These are phyloP conservation scores for Apostichopus californicus DNA, from an alignment of 35 echinoderm and acorn worm genomes.

Conservation along the genomic window DNA sequence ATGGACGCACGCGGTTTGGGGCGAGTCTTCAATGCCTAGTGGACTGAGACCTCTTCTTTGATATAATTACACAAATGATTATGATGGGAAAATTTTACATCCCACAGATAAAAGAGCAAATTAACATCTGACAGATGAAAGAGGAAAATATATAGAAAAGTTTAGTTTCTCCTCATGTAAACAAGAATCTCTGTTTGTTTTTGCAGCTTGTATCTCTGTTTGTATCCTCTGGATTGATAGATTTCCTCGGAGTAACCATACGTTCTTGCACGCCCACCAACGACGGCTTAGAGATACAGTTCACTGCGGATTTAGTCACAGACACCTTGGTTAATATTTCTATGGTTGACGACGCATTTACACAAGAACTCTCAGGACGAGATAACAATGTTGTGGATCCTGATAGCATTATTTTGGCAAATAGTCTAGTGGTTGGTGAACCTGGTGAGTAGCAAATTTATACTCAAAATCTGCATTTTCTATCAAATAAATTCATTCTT, in stretches of 20 bases:
- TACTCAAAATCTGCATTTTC: not conserved
- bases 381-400: not conserved
- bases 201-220: not conserved
- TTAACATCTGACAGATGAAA: too few species aligned
- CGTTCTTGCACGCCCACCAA: not conserved
- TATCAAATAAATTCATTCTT: too few species aligned
- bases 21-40: too few species aligned
- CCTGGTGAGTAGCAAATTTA: not conserved
- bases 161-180: too few species aligned
- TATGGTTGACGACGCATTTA: not conserved
- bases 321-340: not conserved
- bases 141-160: too few species aligned
- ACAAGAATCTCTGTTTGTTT: too few species aligned
- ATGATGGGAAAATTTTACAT: not conserved
- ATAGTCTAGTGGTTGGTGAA: not conserved
- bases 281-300: not conserved
- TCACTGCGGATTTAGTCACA: not conserved
- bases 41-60: too few species aligned
- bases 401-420: constrained; percentile 1
- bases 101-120: too few species aligned
- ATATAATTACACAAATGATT: too few species aligned
- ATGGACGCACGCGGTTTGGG: too few species aligned
- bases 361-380: not conserved
- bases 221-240: not conserved
- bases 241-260: constrained; percentile 15